Evolutionary conservation across 2,888 invertebrate species (phyloP).

Genomic region (Tinea pellionella): DNA sequence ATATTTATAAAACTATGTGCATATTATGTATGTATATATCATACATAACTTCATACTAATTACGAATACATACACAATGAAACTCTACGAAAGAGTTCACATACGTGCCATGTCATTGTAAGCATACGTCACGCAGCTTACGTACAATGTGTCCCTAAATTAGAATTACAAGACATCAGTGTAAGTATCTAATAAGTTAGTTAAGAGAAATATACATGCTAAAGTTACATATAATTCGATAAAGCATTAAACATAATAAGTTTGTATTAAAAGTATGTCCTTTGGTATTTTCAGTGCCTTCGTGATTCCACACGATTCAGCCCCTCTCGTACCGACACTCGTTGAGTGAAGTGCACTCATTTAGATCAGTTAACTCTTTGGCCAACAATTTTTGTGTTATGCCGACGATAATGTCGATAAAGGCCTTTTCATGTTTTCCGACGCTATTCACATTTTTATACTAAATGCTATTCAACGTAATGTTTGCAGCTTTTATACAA

Average conservation of each 20-base stretch:
- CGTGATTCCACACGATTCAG: background rate
- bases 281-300: background rate
- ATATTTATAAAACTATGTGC: conserved; percentile 15
- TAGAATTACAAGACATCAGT: too few relatives aligned
- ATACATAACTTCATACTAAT: background rate
- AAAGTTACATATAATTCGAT: too few relatives aligned
- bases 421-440: conserved; percentile 37
- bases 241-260: too few relatives aligned
- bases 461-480: background rate
- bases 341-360: conserved; percentile 30
- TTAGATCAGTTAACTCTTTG: conserved; percentile 49
- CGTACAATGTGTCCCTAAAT: too few relatives aligned
- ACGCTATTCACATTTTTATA: conserved; percentile 24
- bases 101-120: too few relatives aligned
- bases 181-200: too few relatives aligned
- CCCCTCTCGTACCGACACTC: background rate
- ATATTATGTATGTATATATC: conserved; percentile 16
- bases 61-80: too few relatives aligned
- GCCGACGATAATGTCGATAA: conserved; percentile 40
- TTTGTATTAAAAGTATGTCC: too few relatives aligned
- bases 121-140: too few relatives aligned
- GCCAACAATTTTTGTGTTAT: conserved; percentile 35
- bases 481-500: background rate
- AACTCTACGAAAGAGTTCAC: too few relatives aligned
- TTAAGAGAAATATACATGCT: too few relatives aligned